Conservation (phyloP, 2,113 vertebrate genomes). For the Mus spicilegus region DNA sequence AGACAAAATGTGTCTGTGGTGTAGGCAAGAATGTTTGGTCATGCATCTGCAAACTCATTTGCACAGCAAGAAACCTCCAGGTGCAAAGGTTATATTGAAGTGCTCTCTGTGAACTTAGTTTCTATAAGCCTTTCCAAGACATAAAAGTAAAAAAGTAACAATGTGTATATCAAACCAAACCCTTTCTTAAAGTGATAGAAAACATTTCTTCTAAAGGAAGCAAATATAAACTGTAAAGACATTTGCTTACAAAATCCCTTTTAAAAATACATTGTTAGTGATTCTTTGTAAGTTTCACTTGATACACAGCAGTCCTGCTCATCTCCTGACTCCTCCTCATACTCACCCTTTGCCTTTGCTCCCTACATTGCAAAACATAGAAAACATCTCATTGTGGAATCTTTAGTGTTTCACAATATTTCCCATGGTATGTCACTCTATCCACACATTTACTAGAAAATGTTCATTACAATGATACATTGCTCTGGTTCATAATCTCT, state of each 20-base stretch:
- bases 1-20: slow-evolving; percentile 35
- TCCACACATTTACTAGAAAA: too few species aligned
- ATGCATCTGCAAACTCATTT: slow-evolving; percentile 46
- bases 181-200: not conserved
- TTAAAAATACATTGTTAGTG: too few species aligned
- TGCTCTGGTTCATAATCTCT: too few species aligned
- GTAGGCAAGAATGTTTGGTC: slow-evolving; percentile 3
- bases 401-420: too few species aligned
- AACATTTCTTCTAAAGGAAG: not conserved
- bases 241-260: not conserved
- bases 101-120: not conserved
- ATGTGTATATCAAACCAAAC: not conserved
- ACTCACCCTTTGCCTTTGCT: too few species aligned
- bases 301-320: too few species aligned
- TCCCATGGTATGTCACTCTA: too few species aligned
- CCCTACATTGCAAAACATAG: too few species aligned
- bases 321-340: too few species aligned
- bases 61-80: not conserved
- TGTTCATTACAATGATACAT: too few species aligned
- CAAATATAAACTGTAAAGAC: not conserved
- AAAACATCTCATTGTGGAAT: too few species aligned
- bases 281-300: too few species aligned
- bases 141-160: not conserved
- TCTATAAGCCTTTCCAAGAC: not conserved
- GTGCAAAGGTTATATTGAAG: not conserved